These are phyloP conservation scores for Bombus sibiricus DNA, from an alignment of 1,140 invertebrate species.

Conservation along the genomic window DNA sequence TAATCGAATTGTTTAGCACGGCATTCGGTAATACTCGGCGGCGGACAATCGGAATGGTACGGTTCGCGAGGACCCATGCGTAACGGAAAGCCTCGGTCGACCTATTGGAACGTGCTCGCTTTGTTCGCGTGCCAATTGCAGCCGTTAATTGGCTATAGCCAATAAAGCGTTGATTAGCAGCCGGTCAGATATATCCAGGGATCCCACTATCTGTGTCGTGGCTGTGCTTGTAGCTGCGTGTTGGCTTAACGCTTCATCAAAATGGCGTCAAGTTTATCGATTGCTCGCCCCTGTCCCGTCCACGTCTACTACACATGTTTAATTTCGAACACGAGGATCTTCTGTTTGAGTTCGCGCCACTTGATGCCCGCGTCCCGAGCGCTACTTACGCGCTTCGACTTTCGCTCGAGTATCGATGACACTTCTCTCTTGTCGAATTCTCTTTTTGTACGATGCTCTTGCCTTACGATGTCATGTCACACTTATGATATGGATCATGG, in stretches of 20 bases:
- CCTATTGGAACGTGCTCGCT: slow-evolving; percentile 70
- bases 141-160: slow-evolving; percentile 78
- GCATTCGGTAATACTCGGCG: slow-evolving; percentile 62
- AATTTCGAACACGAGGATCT: slow-evolving; percentile 29
- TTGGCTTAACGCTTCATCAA: slow-evolving; percentile 61
- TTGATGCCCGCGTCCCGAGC: not conserved
- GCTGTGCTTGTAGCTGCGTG: slow-evolving; percentile 45
- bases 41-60: slow-evolving; percentile 30
- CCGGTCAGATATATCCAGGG: slow-evolving; percentile 62
- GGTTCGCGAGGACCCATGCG: slow-evolving; percentile 38
- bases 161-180: slow-evolving; percentile 79
- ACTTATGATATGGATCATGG: not conserved
- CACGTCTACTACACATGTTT: slow-evolving; percentile 37
- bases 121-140: slow-evolving; percentile 77
- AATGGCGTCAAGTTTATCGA: slow-evolving; percentile 60
- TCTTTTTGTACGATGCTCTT: not conserved
- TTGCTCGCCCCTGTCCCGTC: not conserved
- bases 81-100: slow-evolving; percentile 64
- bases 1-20: slow-evolving; percentile 73
- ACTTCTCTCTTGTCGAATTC: not conserved
- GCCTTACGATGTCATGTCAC: not conserved
- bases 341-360: slow-evolving; percentile 34
- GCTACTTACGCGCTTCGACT: too few species aligned
- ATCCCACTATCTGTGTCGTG: slow-evolving; percentile 59
- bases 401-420: not conserved